A percentile compares a stretch with the other conserved stretches of the same genome.
These are phyloP conservation scores for Hydrolagus colliei DNA, from an alignment of 2,797 vertebrate species.

Conservation along the genomic window DNA sequence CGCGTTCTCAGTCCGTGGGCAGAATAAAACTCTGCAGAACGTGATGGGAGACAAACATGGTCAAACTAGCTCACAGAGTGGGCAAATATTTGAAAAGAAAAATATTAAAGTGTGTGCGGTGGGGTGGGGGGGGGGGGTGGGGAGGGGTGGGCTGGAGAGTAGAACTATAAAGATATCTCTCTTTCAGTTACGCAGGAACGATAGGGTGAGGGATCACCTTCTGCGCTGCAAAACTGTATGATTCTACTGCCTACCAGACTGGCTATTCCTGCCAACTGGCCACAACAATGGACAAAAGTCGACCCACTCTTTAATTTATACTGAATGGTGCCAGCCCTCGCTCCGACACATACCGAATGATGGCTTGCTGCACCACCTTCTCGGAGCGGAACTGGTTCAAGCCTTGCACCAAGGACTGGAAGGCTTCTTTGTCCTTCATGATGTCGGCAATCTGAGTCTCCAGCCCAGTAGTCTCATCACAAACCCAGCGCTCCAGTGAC, in stretches of 20 bases:
- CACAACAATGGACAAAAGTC: neutral
- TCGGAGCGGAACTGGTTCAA: constrained; percentile 72
- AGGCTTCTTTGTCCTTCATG: constrained; percentile 63
- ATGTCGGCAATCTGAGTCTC: constrained; percentile 55
- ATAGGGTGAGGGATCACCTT: neutral
- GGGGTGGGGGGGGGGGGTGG: too few relatives aligned
- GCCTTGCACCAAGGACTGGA: constrained; percentile 70
- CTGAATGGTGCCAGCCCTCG: too few relatives aligned
- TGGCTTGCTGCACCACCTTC: constrained; percentile 62
- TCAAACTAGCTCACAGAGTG: too few relatives aligned
- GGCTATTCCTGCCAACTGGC: neutral
- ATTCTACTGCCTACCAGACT: too few relatives aligned
- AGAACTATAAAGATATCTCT: constrained; percentile 9
- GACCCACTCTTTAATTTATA: too few relatives aligned
- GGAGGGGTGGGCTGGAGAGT: neutral
- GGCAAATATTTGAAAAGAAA: too few relatives aligned
- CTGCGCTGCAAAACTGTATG: neutral
- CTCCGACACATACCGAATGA: constrained; percentile 60
- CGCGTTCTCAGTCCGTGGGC: too few relatives aligned
- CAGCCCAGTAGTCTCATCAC: constrained; percentile 47
- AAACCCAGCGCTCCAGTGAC: constrained; percentile 76
- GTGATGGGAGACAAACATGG: too few relatives aligned
- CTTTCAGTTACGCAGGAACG: neutral
- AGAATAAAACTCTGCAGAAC: too few relatives aligned
- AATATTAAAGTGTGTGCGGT: too few relatives aligned